Percentiles rank a stretch among this genome's conserved stretches.
Conservation (phyloP, 2,113 vertebrate genomes). For the Gorsachius goisagi region DNA sequence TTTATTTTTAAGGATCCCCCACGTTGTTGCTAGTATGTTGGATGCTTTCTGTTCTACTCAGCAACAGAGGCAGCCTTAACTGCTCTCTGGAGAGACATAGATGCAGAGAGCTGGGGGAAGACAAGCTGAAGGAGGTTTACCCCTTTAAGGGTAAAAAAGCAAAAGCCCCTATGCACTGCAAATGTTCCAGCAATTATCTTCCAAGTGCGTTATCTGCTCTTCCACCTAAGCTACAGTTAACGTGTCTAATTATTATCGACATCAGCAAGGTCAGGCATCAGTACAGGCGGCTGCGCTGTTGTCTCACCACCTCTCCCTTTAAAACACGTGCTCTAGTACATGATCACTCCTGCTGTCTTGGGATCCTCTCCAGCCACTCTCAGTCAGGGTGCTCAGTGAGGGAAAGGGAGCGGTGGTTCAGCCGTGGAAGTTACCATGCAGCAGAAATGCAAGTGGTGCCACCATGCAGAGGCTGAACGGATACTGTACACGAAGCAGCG, state of each 20-base stretch:
- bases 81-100: background rate
- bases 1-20: background rate
- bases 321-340: background rate
- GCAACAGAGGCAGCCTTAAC: background rate
- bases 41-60: background rate
- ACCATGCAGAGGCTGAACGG: background rate
- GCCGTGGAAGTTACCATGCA: background rate
- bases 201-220: background rate
- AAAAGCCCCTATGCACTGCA: background rate
- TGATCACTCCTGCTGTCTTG: background rate
- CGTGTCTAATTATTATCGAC: background rate
- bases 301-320: background rate
- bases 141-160: background rate
- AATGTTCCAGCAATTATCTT: background rate
- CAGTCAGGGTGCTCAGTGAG: background rate
- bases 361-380: background rate
- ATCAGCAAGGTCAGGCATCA: background rate
- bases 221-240: background rate
- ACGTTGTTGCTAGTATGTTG: background rate
- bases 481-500: rapidly evolving
- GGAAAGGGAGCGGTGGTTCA: background rate
- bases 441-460: background rate
- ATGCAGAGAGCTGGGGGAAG: background rate
- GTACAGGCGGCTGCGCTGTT: background rate
- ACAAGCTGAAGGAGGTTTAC: background rate